Evolutionary conservation across 2,113 vertebrate species (phyloP), one percentile per base, ranked within the genome.

Genomic region (Microtus ochrogaster): DNA sequence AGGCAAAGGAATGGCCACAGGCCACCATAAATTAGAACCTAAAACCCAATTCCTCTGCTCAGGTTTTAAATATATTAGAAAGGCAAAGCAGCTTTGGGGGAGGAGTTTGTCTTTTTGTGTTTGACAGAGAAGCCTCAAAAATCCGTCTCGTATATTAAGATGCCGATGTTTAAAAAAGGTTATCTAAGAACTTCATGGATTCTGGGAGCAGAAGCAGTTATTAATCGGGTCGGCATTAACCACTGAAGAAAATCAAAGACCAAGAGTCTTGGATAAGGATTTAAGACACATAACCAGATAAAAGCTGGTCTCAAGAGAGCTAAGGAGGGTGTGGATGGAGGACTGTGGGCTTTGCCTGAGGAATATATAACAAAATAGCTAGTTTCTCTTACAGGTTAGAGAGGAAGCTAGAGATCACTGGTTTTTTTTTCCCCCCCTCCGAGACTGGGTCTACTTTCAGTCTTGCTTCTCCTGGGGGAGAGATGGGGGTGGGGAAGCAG

Each of bases 21-120:
- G 89, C 24, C 19, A 63, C 66, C 52, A 73, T 78, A 77, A 96
- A 92, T 93, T 90, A 93, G 79, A 95, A 95, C 78, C 30, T 63
- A 82, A 91, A 94, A 76, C 14, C n/a, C 93, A 89, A 90, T 36
- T 79, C 22, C 52, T 74, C 30, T 52, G 49, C n/a, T 85, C 66
- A 81, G 79, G 36, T 85, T 95, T 95, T 94, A 97, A 90, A 89
- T 72, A 89, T 39, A 82, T 86, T 47, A 84, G 30, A 91, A 77
- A 96, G 81, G 83, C 87, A 81, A 84, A 93, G 86, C 68, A 89
- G 88, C 41, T 95, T 86, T 83, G 24, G 11, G n/a, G 76, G 36
- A 90, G 55, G 41, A 70, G 70, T 47, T 26, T 76, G 44, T 55
- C 78, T 52, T 95, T 85, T 33, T 36, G 24, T 24, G n/a, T 74